Base-by-base conservation (phyloP, 2,797 vertebrate genomes). In the Synaphobranchus kaupii region DNA sequence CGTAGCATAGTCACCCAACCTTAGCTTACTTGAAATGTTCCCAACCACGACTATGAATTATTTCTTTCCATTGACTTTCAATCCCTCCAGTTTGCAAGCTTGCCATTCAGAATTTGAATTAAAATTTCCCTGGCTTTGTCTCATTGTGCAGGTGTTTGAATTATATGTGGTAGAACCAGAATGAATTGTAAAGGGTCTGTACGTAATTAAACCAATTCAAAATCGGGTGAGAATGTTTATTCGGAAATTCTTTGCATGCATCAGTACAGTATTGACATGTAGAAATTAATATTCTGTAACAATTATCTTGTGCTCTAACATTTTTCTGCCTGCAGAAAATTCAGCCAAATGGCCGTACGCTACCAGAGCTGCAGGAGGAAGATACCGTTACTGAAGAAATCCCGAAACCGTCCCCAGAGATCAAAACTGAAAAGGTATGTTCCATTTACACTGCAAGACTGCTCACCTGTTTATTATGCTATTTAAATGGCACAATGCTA, bases 291-390 rank as follows among this genome's bases (percentile, higher is more conserved):
- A n/a, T 25, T 50, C 1, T 81, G 9, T 60, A 22, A 31, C 39
- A 39, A 39, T 60, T 25, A 4, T 20, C 60, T 20, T 60, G 8
- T 22, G 10, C n/a, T 56, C 13, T 83, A 48, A 48, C 87, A 25
- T 90, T 3, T 73, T 1, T 88, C 56, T 84, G 5, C n/a, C 50
- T 39, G 0, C 86, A 95, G 94, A 96, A 94, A 89, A 85, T 90
- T 87, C 96, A 98, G 93, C 96, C 97, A 56, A 99, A 99, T 89
- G 98, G 98, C 83, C 95, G 97, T 6, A 96, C 97, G 60, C 94
- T 95, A 86, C 91, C 95, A 68, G 95, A 95, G 81, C 91, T 95
- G 2, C 94, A 94, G 85, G 96, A 97, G 86, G 96, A 97, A 92
- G 92, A 95, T 87, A 92, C 91, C 94, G 89, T 89, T 54, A 50